Evolutionary conservation across 2,888 invertebrate species (phyloP), one percentile per base, ranked within the genome.

Genomic region (Agonopterix subpropinquella): DNA sequence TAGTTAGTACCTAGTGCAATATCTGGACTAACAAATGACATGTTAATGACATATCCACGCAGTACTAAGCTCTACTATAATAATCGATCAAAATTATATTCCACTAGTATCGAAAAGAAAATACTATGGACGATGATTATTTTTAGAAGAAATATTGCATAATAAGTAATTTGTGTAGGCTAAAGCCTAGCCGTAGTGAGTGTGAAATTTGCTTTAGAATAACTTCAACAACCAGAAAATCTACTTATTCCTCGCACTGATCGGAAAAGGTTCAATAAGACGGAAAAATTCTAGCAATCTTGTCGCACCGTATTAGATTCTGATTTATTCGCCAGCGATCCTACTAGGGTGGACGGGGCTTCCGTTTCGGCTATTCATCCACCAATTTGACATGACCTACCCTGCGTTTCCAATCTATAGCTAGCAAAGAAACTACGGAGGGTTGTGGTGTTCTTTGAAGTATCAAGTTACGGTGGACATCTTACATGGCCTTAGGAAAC

Each of bases 401-500:
- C 64, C 55, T 59, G 65, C 58, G 55, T 52, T 60, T 64, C 46
- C 7, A 37, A 42, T 42, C 11, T 11, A 39, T 41, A 43, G 45
- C 28, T 53, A 51, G 48, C 53, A 58, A 48, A 51, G 50, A 56
- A 49, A 44, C 55, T 50, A 47, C 39, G 56, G 55, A 53, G 60
- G 54, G 43, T 50, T 53, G 61, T 62, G 55, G 65, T 73, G 67
- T 67, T 68, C 51, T 47, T 59, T 59, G 59, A 71, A 56, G 73
- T 76, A 65, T 77, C 84, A 69, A 56, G 55, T 53, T 53, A 64
- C 52, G 62, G 50, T 76, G 80, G 85, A 67, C 67, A 70, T 69
- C 70, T 73, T 71, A 69, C 72, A 70, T 77, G 75, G 80, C 74
- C 82, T 79, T 78, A 84, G 82, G 80, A 85, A 84, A 86, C 83